A percentile compares a stretch with the other conserved stretches of the same genome.
phyloP scores from a whole-genome alignment of 2,113 vertebrate species.

The Ailuropoda melanoleuca region DNA sequence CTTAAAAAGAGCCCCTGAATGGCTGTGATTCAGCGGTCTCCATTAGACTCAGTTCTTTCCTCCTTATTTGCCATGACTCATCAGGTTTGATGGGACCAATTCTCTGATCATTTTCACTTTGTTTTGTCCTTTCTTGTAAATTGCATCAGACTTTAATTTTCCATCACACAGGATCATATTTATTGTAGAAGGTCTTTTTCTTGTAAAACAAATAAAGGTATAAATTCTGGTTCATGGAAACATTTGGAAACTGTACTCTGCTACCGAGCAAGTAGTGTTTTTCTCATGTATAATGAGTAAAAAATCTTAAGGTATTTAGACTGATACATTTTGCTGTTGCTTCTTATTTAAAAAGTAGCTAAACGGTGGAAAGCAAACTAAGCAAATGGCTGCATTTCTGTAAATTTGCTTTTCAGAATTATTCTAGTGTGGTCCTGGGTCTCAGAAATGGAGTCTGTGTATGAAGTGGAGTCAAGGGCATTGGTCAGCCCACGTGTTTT shows the following conservation, averaged over 20 bases:
- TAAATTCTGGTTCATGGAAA: background rate
- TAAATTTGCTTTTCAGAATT: background rate
- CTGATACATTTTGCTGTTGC: background rate
- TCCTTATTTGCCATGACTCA: constrained; percentile 59
- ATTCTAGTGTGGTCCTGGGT: background rate
- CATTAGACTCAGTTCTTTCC: constrained; percentile 11
- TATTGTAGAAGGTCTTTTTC: constrained; percentile 29
- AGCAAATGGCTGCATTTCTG: background rate
- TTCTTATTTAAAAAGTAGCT: constrained; percentile 38
- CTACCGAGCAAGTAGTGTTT: background rate
- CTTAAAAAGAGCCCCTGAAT: background rate
- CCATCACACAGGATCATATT: background rate
- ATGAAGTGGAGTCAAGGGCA: background rate
- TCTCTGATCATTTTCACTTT: constrained; percentile 17
- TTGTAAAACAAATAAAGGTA: background rate
- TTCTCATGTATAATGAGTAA: constrained; percentile 19
- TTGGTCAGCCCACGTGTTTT: background rate
- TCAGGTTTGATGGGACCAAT: background rate
- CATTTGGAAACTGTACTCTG: background rate
- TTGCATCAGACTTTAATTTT: constrained; percentile 43
- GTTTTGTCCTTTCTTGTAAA: constrained; percentile 21
- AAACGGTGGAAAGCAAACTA: constrained; percentile 44
- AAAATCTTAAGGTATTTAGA: constrained; percentile 6
- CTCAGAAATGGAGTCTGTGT: background rate
- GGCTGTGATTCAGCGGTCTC: constrained; percentile 51